Conservation (phyloP, 2,888 invertebrate genomes). For the Abrostola triplasia region DNA sequence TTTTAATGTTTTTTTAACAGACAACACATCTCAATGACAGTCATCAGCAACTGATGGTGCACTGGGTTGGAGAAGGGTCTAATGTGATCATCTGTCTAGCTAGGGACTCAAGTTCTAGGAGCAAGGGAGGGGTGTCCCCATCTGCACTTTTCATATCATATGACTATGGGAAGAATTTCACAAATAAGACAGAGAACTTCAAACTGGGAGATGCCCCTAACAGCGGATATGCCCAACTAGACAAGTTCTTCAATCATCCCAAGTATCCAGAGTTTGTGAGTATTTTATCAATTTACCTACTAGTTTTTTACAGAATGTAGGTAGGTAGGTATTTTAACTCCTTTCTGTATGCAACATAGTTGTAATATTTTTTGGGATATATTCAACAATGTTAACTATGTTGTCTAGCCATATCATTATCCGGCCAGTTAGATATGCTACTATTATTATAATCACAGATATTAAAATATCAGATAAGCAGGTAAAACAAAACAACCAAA, state of each 20-base stretch:
- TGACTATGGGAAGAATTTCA: constrained; percentile 94
- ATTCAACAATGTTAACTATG: background rate
- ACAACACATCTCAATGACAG: constrained; percentile 93
- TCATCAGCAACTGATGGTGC: constrained; percentile 96
- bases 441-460: too few relatives aligned
- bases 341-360: too few relatives aligned
- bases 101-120: constrained; percentile 90
- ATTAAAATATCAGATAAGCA: too few relatives aligned
- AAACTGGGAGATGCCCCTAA: constrained; percentile 84
- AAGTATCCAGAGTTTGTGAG: constrained; percentile 94
- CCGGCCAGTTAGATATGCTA: too few relatives aligned
- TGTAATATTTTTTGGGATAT: background rate
- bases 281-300: constrained; percentile 55
- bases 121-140: constrained; percentile 89
- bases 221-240: constrained; percentile 91
- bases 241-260: constrained; percentile 95
- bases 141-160: constrained; percentile 95
- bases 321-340: background rate
- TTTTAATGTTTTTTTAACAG: constrained; percentile 80
- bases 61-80: constrained; percentile 96
- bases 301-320: background rate
- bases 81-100: constrained; percentile 96
- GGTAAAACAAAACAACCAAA: too few relatives aligned
- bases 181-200: constrained; percentile 92
- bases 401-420: too few relatives aligned